Percentiles rank a stretch among this genome's conserved stretches.
phyloP scores from a whole-genome alignment of 2,888 invertebrate species.

The Gerris lacustris region DNA sequence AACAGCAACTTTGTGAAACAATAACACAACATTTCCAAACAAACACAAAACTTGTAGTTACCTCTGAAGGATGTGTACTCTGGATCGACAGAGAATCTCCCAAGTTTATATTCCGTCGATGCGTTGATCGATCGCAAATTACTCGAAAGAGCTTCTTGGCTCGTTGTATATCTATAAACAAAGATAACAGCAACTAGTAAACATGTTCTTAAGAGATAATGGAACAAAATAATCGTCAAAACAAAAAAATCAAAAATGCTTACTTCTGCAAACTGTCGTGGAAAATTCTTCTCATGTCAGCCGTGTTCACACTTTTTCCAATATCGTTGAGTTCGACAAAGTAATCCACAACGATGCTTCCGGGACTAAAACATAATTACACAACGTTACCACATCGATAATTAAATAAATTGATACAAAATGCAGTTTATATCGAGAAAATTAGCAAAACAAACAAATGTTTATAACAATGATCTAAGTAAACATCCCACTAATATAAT shows the following conservation, averaged over 20 bases:
- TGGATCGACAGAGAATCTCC: constrained; percentile 72
- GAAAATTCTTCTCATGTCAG: constrained; percentile 57
- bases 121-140: constrained; percentile 24
- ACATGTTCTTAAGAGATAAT: background rate
- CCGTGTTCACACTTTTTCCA: constrained; percentile 54
- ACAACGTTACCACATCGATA: background rate
- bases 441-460: background rate
- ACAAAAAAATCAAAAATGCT: background rate
- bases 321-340: constrained; percentile 70
- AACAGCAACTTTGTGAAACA: too few relatives aligned
- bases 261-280: constrained; percentile 44
- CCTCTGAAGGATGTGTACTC: constrained; percentile 79
- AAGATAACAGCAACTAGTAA: background rate
- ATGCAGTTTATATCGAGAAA: background rate
- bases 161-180: constrained; percentile 37
- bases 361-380: constrained; percentile 46
- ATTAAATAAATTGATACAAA: background rate
- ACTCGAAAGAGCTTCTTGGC: constrained; percentile 38
- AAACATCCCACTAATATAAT: too few relatives aligned
- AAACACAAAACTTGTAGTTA: constrained; percentile 37
- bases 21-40: too few relatives aligned
- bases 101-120: constrained; percentile 41
- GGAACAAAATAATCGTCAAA: background rate
- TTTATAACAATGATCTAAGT: too few relatives aligned
- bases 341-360: constrained; percentile 79